Evolutionary conservation across 1,140 invertebrate genomes (phyloP), one percentile per base, ranked within the genome.

Genomic region (Linepithema humile): DNA sequence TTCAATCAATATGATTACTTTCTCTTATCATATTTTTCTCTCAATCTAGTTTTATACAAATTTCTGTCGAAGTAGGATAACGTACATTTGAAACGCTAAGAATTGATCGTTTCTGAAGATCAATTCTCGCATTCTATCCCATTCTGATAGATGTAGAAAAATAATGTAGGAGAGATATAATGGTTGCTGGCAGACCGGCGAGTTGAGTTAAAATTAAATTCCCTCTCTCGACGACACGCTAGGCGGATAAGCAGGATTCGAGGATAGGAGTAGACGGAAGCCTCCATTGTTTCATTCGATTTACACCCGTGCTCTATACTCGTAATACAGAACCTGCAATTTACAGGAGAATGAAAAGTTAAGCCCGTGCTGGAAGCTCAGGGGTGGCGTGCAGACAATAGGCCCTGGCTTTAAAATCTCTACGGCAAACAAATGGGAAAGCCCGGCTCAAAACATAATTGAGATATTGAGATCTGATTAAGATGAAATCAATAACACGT

Each of bases 391-490:
- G 84, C 92, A 93, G 92, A 93, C 93, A 93, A 93, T 93, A 70
- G 86, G 86, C 84, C 89, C 92, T 91, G 90, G 89, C 90, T 94
- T 92, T 92, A 91, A 93, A 93, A 94, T 94, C 93, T 93, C 90
- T 93, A 89, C 75, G 82, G 92, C 92, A 94, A 93, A 94, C 93
- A 94, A 91, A 91, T 88, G 89, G 85, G 87, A 90, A 88, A 91
- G 89, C 88, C 88, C 85, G 86, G 89, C 91, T 93, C 85, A 92
- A 93, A 93, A 93, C 91, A 89, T 94, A 94, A 94, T 94, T 94
- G 93, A 93, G 93, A 94, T 93, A 94, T 94, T 93, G 92, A 93
- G 92, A 93, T 93, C 92, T 94, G 92, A 94, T 94, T 94, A 94
- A 94, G 92, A 93, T 91, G 91, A 94, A 94, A 93, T 94, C 93